Evolutionary conservation across 2,113 vertebrate genomes (phyloP), one percentile per base, ranked within the genome.

Genomic region (Urocolius indicus): DNA sequence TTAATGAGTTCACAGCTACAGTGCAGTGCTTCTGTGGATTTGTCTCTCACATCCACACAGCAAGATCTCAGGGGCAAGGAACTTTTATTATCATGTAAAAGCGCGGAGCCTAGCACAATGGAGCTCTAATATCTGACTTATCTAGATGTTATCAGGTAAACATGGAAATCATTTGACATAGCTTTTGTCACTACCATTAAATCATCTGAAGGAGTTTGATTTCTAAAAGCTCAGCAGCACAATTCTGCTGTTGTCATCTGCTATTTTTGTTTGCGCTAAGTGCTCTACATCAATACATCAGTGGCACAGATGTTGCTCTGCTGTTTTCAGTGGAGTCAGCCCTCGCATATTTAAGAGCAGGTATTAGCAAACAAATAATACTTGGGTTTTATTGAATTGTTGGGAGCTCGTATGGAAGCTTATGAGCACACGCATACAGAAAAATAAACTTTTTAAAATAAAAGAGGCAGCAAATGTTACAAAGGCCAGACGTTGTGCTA

Each of bases 1-100:
- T 91, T 87, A 94, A 93, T 93, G 69, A 93, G 84, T 87, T 95
- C 91, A 65, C 58, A 82, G 72, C 81, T 89, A 46, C 61, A 0
- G 0, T 79, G 48, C 26, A 59, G 52, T 66, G 65, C 57, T 92
- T 76, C 71, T 93, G 91, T 74, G 69, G 95, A n/a, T 41, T 92
- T 65, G 16, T 61, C 80, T 91, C 75, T 90, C 80, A 84, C 24
- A 48, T 9, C 13, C 66, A 54, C 68, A 63, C 59, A 81, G 83
- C 74, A 85, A 76, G 77, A 88, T 58, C 72, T 94, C 82, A 57
- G 49, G 74, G 88, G 23, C 45, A 76, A 65, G 57, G 54, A 84
- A 29, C 72, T 48, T 89, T 87, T 89, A 79, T 91, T 41, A 76
- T 49, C 38, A 13, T 10, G 22, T 86, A 3, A 4, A 41, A 93